Evolutionary conservation across 2,113 vertebrate species (phyloP), one percentile per base, ranked within the genome.

Genomic region (Phyllostomus hastatus): DNA sequence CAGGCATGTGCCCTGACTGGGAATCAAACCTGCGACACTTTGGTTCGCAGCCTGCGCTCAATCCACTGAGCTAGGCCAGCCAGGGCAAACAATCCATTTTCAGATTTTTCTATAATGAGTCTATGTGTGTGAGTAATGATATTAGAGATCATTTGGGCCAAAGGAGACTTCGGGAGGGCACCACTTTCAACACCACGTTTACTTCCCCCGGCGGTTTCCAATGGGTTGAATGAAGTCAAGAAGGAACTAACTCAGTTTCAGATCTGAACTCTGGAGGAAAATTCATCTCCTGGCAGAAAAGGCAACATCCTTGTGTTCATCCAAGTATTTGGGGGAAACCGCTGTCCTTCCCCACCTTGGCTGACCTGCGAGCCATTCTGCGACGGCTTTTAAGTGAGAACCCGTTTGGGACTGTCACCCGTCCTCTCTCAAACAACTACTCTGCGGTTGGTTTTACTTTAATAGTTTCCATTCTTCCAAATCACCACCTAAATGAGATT

Each of bases 361-460:
- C 43, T 92, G 17, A n/a, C 46, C 15, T 57, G 10, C 57, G 72
- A 94, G 46, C 41, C 76, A 41, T 73, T 78, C 46, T 85, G 95
- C 66, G 26, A 19, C 7, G 20, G 20, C 33, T 90, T 43, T 24
- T 69, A 76, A 76, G 52, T 66, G 17, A 88, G 89, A 95, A 85
- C 57, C 3, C 22, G 64, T 79, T 76, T 43, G 24, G 16, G 14
- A 12, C 35, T 78, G 48, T 75, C 24, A 88, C 15, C 7, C 67
- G 26, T 85, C n/a, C 28, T 64, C 43, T 89, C 26, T 6, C 88
- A 95, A 61, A 59, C 87, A 57, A 38, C 19, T 83, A 95, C 85
- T 90, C 94, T 94, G 80, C 73, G 5, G 20, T 95, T 96, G 66
- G 35, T 92, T 94, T 97, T 91, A 91, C 69, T 82, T 82, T 88